Percentiles rank a stretch among this genome's conserved stretches.
phyloP scores from a whole-genome alignment of 2,113 vertebrate species.

The Tretioscincus oriximinensis region DNA sequence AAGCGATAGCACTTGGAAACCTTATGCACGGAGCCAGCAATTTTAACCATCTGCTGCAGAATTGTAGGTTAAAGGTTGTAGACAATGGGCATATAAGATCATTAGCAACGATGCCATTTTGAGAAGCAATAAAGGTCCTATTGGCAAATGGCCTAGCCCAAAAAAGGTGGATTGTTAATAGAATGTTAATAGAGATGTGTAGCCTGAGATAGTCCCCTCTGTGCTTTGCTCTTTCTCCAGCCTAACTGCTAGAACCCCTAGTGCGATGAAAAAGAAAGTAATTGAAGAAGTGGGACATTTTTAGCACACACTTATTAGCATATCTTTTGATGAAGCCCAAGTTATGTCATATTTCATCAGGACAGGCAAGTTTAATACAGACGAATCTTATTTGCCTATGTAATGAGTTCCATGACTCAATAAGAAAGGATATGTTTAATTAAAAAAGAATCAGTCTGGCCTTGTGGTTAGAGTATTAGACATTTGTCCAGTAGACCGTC shows the following conservation, averaged over 20 bases:
- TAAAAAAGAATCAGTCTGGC: no score
- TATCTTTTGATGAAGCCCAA: neutral
- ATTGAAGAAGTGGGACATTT: neutral
- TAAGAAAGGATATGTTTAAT: no score
- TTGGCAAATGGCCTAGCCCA: slow-evolving; percentile 19
- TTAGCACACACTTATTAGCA: neutral
- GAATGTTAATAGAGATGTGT: neutral
- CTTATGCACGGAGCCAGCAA: slow-evolving; percentile 18
- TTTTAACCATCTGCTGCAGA: slow-evolving; percentile 26
- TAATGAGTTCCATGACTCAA: no score
- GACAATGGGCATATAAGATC: slow-evolving; percentile 24
- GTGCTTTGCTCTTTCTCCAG: neutral
- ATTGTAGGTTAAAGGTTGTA: slow-evolving; percentile 20
- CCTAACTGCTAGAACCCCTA: neutral
- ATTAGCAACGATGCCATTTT: slow-evolving; percentile 17
- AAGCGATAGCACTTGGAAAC: slow-evolving; percentile 9
- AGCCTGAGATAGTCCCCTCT: neutral
- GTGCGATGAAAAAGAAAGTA: neutral
- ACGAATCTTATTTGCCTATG: neutral
- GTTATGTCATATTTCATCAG: neutral
- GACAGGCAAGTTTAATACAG: neutral
- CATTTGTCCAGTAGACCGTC: no score
- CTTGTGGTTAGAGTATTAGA: no score
- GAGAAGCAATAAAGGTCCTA: slow-evolving; percentile 5
- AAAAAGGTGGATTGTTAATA: slow-evolving; percentile 20